Percentiles rank a stretch among this genome's conserved stretches.
Evolutionary conservation across 2,888 invertebrate genomes (phyloP).

Genomic region (Chymomyza fuscimana): DNA sequence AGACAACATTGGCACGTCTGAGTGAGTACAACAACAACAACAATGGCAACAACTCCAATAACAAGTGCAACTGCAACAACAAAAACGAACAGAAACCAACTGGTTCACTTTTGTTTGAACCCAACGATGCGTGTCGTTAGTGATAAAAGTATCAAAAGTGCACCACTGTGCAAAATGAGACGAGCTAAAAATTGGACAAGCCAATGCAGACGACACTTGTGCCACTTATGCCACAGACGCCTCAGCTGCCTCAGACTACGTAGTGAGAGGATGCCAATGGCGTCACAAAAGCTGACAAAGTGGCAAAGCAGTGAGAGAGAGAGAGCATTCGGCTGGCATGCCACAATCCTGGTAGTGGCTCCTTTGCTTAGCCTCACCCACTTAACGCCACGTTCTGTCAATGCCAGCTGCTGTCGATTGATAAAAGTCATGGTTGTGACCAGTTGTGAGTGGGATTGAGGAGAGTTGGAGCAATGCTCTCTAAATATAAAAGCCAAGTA

Average conservation of each 20-base stretch:
- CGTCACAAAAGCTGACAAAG: neutral
- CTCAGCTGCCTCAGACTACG: too few species aligned
- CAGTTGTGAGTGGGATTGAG: neutral
- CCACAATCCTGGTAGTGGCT: slow-evolving; percentile 31
- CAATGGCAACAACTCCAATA: too few species aligned
- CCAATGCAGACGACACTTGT: neutral
- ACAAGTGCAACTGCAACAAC: neutral
- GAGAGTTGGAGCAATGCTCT: neutral
- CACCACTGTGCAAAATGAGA: slow-evolving; percentile 13
- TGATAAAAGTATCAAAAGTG: slow-evolving; percentile 67
- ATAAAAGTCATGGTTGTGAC: neutral
- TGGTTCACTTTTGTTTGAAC: slow-evolving; percentile 33
- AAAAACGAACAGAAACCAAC: neutral
- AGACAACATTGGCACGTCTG: neutral
- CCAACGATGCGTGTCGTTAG: slow-evolving; percentile 68
- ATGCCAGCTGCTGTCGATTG: slow-evolving; percentile 40
- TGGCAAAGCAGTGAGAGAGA: neutral
- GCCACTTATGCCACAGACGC: neutral
- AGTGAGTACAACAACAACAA: neutral
- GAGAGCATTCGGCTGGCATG: neutral
- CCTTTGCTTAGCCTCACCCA: slow-evolving; percentile 14
- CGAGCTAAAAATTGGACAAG: slow-evolving; percentile 7
- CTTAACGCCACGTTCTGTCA: slow-evolving; percentile 23
- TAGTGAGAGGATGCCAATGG: neutral
- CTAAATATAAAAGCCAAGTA: neutral